These are phyloP conservation scores for Ditylenchus dipsaci DNA, from an alignment of 1,140 invertebrate genomes.

Conservation along the genomic window DNA sequence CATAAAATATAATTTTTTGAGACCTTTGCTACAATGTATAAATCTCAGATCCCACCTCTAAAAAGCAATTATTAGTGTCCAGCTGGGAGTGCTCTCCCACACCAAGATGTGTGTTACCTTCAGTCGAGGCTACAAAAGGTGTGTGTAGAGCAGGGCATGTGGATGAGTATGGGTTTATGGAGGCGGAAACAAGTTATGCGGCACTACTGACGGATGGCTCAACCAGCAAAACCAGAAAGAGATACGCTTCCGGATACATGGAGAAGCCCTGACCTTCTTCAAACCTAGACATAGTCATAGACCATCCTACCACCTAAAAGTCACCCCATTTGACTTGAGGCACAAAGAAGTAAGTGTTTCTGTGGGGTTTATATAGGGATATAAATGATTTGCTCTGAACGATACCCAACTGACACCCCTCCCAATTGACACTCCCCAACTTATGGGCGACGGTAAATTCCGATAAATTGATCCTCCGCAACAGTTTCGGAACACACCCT, in stretches of 20 bases:
- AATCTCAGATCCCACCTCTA: not conserved
- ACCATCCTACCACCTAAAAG: constrained; percentile 42
- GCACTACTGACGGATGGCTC: constrained; percentile 51
- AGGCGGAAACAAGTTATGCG: constrained; percentile 29
- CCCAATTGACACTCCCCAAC: too few species aligned
- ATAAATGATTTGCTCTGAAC: too few species aligned
- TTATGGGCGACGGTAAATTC: too few species aligned
- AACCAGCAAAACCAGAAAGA: constrained; percentile 38
- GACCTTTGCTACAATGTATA: too few species aligned
- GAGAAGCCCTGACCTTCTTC: constrained; percentile 54
- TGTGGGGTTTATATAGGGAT: too few species aligned
- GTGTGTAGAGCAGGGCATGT: constrained; percentile 45
- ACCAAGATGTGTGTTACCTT: constrained; percentile 39
- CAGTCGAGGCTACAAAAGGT: constrained; percentile 44
- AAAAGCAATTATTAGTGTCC: not conserved
- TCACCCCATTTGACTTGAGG: constrained; percentile 50
- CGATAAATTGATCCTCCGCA: not conserved
- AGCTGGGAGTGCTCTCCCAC: not conserved
- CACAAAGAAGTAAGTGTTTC: constrained; percentile 18
- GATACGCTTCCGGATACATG: constrained; percentile 46
- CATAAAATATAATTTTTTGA: too few species aligned
- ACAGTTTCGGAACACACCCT: not conserved
- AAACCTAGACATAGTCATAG: constrained; percentile 38
- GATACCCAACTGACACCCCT: too few species aligned
- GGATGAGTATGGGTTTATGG: constrained; percentile 52